Base-by-base conservation (phyloP, 2,888 invertebrate genomes). In the Lasioglossum oenotherae region DNA sequence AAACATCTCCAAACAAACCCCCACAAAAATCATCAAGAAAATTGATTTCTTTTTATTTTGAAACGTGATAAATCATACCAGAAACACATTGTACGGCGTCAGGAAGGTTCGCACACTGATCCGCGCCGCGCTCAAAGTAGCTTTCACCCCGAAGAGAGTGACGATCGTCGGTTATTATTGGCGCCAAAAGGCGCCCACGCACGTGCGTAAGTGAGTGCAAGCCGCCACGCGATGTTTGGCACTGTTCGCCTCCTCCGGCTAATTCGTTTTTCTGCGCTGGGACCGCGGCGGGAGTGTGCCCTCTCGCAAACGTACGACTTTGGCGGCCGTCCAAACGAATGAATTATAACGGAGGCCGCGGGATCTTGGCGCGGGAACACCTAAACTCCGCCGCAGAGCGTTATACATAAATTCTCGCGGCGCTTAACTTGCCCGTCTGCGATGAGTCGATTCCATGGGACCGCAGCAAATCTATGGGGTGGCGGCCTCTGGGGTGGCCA, bases 211-310 rank as follows among this genome's bases (percentile, higher is more conserved):
- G 87, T 84, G 89, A 87, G 83, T 78, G 86, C 88, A 82, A 64
- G 75, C 82, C 81, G 84, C 82, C 84, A 88, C 86, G 86, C 87
- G 80, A 78, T 84, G 82, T 86, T 91, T 91, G 92, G 88, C 90
- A 91, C 85, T 91, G 85, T 73, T 82, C 83, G 85, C 81, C 80
- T 85, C 85, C 86, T 64, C 82, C 87, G 90, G 87, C 89, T 87
- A 91, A 92, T 90, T 92, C 92, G 92, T 89, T 92, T 92, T 92
- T 92, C 92, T 84, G 79, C 90, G 87, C 89, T 87, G 46, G 35
- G 49, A 53, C 23, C 35, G 10, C 49, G 38, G 12, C 71, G 87
- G 88, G 78, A 89, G 78, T 86, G 84, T 85, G 88, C 79, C 86
- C 86, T 75, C 85, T 77, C 72, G 83, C 84, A 71, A 87, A 90